These are phyloP conservation scores for Holothuria leucospilota DNA, from an alignment of 53 echinoderm and acorn worm species.

Conservation along the genomic window DNA sequence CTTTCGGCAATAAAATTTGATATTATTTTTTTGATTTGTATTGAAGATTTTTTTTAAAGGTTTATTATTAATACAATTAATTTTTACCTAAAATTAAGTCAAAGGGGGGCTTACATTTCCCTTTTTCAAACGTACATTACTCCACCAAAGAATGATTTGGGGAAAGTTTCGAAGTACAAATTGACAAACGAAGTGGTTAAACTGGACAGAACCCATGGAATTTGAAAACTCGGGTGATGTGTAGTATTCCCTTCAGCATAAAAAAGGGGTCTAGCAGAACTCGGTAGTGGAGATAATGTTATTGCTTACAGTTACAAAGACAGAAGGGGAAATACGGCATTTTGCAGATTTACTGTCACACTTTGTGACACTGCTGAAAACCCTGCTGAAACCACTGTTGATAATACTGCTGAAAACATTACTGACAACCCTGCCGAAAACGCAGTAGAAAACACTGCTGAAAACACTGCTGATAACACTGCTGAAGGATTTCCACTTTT, in stretches of 20 bases:
- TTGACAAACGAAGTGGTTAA: neutral
- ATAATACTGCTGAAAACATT: no score
- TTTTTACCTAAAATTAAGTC: neutral
- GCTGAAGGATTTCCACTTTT: neutral
- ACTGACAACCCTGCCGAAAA: no score
- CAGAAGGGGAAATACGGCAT: neutral
- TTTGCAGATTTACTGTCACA: neutral
- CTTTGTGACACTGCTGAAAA: neutral
- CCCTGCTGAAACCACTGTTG: no score
- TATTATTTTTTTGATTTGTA: no score
- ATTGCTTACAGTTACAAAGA: constrained; percentile 16
- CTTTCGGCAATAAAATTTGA: no score
- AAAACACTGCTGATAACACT: no score
- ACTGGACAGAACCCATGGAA: neutral
- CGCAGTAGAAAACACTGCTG: no score
- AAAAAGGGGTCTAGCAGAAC: neutral
- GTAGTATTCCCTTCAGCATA: neutral
- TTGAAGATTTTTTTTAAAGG: no score
- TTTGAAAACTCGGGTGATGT: neutral
- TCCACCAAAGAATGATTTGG: neutral
- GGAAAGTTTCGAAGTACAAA: neutral
- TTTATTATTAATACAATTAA: no score
- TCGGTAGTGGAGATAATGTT: neutral
- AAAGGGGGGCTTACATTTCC: neutral
- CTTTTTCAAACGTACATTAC: neutral